Evolutionary conservation across 2,113 vertebrate genomes (phyloP).

Genomic region (Delphinapterus leucas): DNA sequence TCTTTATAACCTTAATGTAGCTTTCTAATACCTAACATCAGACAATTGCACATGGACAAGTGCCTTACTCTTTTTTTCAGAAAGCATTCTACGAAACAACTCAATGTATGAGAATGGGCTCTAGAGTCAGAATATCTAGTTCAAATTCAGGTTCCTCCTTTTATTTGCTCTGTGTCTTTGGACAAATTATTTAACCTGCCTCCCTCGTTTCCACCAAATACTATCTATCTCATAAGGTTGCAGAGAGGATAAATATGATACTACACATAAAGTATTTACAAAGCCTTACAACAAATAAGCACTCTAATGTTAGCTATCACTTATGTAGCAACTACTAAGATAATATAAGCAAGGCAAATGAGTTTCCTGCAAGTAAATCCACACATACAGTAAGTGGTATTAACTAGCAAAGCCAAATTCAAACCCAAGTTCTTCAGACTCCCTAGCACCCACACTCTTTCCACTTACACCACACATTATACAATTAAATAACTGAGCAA

Average conservation of each 20-base stretch:
- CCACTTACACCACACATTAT: not conserved
- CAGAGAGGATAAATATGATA: not conserved
- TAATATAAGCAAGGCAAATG: not conserved
- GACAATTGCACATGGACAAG: not conserved
- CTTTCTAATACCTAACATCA: not conserved
- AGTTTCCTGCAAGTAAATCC: not conserved
- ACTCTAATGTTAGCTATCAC: slow-evolving; percentile 4
- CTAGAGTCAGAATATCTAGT: not conserved
- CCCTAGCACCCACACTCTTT: not conserved
- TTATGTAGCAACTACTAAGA: slow-evolving; percentile 7
- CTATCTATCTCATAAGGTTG: not conserved
- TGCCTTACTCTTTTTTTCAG: not conserved
- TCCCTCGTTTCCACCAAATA: slow-evolving; percentile 30
- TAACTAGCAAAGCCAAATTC: slow-evolving; percentile 10
- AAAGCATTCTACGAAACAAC: slow-evolving; percentile 10
- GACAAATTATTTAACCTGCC: not conserved
- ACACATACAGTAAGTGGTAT: not conserved
- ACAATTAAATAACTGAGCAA: not conserved
- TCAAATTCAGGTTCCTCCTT: slow-evolving; percentile 1
- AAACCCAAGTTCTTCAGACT: not conserved
- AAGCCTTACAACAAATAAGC: not conserved
- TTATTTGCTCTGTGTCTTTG: not conserved
- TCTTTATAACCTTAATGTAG: not conserved
- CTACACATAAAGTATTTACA: not conserved
- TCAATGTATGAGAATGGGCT: not conserved